These are phyloP conservation scores for Drosophila cracens DNA, from an alignment of 2,888 invertebrate species.

Conservation along the genomic window DNA sequence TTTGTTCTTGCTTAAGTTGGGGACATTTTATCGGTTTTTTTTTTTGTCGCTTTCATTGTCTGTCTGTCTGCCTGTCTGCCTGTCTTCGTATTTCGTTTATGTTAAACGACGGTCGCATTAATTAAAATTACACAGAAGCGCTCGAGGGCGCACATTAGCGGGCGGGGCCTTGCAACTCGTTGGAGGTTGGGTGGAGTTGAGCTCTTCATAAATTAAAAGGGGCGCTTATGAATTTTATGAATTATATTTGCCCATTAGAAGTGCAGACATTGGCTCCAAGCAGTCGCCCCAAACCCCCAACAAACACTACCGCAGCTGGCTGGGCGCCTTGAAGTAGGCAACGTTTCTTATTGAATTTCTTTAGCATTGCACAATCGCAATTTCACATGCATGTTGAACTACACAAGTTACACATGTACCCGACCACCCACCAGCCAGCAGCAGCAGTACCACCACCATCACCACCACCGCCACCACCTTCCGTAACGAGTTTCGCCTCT, in stretches of 20 bases:
- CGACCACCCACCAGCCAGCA: conserved; percentile 17
- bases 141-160: conserved; percentile 42
- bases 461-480: not conserved
- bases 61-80: conserved; percentile 45
- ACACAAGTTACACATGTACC: conserved; percentile 39
- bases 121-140: conserved; percentile 71
- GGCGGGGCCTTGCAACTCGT: not conserved
- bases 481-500: not conserved
- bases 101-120: conserved; percentile 68
- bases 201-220: conserved; percentile 74
- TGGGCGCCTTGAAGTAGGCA: conserved; percentile 55
- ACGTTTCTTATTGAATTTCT: conserved; percentile 67
- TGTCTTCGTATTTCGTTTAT: conserved; percentile 73
- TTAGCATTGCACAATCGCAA: conserved; percentile 56
- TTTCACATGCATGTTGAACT: conserved; percentile 75
- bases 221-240: conserved; percentile 80
- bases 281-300: not conserved
- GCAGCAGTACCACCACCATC: too few relatives aligned
- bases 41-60: conserved; percentile 8
- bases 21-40: conserved; percentile 2
- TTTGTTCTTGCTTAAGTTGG: conserved; percentile 33
- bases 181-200: not conserved
- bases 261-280: conserved; percentile 45
- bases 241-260: conserved; percentile 62
- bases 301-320: not conserved